Conservation (phyloP, 2,888 invertebrate genomes). For the Pollenia griseotomentosa region DNA sequence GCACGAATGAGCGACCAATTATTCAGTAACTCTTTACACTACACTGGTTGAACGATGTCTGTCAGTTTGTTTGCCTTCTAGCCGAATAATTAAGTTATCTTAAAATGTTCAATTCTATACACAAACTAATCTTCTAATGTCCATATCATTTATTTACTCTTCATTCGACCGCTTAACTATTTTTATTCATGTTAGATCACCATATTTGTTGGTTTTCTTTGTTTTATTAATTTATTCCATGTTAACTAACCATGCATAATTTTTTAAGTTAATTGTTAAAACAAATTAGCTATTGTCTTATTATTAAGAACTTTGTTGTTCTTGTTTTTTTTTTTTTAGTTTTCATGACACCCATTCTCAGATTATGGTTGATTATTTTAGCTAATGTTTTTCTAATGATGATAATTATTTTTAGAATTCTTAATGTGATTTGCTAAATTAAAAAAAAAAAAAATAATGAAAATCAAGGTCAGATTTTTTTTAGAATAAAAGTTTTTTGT, state of each 20-base stretch:
- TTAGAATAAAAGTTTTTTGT: neutral
- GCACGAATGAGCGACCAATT: neutral
- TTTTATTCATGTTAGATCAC: constrained; percentile 58
- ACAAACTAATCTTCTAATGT: neutral
- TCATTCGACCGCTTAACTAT: constrained; percentile 10
- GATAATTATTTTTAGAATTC: constrained; percentile 48
- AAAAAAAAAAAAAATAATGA: constrained; percentile 30
- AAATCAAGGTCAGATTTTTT: constrained; percentile 56
- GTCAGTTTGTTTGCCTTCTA: neutral
- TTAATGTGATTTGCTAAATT: constrained; percentile 39
- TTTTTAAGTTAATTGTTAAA: constrained; percentile 22
- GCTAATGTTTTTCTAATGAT: constrained; percentile 50
- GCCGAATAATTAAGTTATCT: neutral
- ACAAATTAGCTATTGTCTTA: constrained; percentile 39
- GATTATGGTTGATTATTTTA: constrained; percentile 41
- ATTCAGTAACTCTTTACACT: constrained; percentile 9
- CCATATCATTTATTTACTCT: constrained; percentile 36
- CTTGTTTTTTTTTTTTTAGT: constrained; percentile 4
- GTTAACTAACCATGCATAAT: constrained; percentile 61
- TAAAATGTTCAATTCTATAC: neutral
- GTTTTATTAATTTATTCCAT: constrained; percentile 44
- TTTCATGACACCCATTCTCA: constrained; percentile 61
- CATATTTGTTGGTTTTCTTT: constrained; percentile 29
- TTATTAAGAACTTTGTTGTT: constrained; percentile 55
- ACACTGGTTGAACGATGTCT: neutral